phyloP scores from a whole-genome alignment of 2,113 vertebrate genomes.

The Theristicus caerulescens region DNA sequence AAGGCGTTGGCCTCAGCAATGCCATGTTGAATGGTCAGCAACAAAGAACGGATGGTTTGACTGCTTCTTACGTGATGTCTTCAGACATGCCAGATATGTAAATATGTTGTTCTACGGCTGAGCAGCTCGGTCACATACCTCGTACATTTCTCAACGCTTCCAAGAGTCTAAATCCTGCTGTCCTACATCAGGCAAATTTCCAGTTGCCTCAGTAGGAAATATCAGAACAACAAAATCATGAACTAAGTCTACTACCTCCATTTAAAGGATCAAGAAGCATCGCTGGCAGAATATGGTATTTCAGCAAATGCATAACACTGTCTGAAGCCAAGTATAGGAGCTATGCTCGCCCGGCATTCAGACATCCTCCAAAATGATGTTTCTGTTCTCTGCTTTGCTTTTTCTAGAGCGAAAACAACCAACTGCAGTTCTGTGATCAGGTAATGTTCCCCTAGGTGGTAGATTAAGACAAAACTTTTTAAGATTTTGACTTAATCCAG shows the following conservation, averaged over 20 bases:
- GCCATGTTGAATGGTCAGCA: not conserved
- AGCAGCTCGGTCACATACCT: not conserved
- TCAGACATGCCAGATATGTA: not conserved
- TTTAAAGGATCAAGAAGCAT: slow-evolving; percentile 10
- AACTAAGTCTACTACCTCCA: slow-evolving; percentile 39
- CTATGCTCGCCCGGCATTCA: not conserved
- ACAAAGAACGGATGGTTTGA: not conserved
- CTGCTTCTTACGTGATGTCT: not conserved
- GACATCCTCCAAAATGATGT: not conserved
- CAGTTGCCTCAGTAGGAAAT: slow-evolving; percentile 8
- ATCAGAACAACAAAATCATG: slow-evolving; percentile 1
- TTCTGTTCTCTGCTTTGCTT: not conserved
- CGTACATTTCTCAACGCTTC: not conserved
- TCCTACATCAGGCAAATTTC: not conserved
- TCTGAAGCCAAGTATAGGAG: not conserved
- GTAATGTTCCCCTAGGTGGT: not conserved
- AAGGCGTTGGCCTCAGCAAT: not conserved
- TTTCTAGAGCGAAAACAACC: not conserved
- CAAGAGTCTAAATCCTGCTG: not conserved
- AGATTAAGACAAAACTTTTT: not conserved
- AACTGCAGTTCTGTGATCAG: not conserved
- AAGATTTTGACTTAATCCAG: not conserved
- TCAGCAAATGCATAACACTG: not conserved
- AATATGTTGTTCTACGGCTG: not conserved
- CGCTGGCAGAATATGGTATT: not conserved